Evolutionary conservation across 2,797 vertebrate genomes (phyloP).

Genomic region (Gila robusta): DNA sequence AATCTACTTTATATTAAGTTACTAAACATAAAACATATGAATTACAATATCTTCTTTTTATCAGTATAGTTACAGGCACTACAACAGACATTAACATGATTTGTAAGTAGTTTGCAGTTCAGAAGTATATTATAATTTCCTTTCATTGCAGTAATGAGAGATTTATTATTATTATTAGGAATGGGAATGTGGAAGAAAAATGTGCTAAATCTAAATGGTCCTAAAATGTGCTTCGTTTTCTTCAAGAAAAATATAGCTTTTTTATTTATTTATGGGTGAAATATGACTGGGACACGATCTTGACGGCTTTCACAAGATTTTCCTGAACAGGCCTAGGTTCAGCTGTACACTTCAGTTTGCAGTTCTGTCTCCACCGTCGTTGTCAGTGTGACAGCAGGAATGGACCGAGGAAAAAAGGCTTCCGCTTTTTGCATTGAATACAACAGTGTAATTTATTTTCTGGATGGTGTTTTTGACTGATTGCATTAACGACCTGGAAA

Average conservation of each 20-base stretch:
- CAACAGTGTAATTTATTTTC: neutral
- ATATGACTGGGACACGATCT: neutral
- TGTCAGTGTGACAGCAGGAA: neutral
- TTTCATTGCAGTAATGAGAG: neutral
- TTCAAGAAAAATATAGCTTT: too few species aligned
- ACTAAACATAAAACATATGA: neutral
- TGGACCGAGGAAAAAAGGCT: neutral
- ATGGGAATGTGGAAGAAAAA: neutral
- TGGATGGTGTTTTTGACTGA: neutral
- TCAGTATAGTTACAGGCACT: neutral
- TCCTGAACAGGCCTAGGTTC: neutral
- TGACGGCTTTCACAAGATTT: neutral
- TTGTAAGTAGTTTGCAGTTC: neutral
- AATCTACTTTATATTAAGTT: neutral
- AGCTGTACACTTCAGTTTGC: neutral
- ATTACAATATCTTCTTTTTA: neutral
- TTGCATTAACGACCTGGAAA: neutral
- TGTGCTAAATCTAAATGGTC: neutral
- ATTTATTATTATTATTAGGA: neutral
- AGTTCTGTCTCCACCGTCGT: neutral
- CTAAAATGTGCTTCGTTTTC: neutral
- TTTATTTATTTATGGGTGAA: neutral
- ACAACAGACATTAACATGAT: neutral
- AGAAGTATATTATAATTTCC: neutral
- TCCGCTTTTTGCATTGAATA: neutral